These are phyloP conservation scores for Pangasius krempfi DNA, from an alignment of 2,797 vertebrate genomes.

Conservation along the genomic window DNA sequence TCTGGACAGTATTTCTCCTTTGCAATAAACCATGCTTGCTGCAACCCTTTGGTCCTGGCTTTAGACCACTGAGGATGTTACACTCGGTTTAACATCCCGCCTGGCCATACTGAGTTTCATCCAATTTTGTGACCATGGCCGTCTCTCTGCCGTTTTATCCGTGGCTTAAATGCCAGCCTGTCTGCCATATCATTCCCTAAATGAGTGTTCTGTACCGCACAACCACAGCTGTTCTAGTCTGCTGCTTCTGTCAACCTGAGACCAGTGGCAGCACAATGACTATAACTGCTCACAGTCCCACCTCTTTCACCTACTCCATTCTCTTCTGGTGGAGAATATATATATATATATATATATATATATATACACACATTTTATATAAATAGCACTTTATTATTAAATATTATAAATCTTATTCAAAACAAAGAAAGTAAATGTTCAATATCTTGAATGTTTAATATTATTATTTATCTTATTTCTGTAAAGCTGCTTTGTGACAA, in stretches of 20 bases:
- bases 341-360: neutral
- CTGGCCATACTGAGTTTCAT: slow-evolving; percentile 47
- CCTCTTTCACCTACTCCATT: slow-evolving; percentile 27
- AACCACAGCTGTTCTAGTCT: slow-evolving; percentile 52
- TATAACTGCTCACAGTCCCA: slow-evolving; percentile 51
- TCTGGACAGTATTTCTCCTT: neutral
- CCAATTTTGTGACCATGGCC: slow-evolving; percentile 49
- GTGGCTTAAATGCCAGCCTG: slow-evolving; percentile 54
- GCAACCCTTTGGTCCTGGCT: slow-evolving; percentile 22
- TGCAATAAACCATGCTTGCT: slow-evolving; percentile 11
- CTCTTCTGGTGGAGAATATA: neutral
- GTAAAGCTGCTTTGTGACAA: too few species aligned
- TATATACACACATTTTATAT: neutral
- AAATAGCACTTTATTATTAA: neutral
- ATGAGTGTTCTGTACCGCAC: slow-evolving; percentile 53
- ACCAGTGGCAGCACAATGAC: slow-evolving; percentile 49
- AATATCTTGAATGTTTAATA: neutral
- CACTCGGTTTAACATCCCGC: slow-evolving; percentile 52
- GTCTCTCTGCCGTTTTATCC: slow-evolving; percentile 51
- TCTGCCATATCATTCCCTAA: slow-evolving; percentile 53
- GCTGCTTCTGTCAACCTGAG: slow-evolving; percentile 52
- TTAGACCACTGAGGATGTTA: slow-evolving; percentile 47
- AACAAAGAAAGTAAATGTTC: neutral
- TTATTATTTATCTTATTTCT: too few species aligned
- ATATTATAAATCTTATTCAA: neutral